phyloP scores from a whole-genome alignment of 1,140 invertebrate genomes.

The Platorchestia sp. region DNA sequence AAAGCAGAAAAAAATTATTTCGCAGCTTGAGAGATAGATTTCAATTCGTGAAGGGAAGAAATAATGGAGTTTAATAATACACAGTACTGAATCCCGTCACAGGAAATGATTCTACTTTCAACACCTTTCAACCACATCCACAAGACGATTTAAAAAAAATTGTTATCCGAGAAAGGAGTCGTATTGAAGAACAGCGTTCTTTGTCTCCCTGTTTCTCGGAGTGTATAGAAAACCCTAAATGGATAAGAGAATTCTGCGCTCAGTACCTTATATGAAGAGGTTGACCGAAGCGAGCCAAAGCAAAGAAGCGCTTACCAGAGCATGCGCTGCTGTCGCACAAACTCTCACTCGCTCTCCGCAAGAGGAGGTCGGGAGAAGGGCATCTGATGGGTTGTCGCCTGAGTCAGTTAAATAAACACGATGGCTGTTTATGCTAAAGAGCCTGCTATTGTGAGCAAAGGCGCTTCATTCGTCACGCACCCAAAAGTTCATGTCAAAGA shows the following conservation, averaged over 20 bases:
- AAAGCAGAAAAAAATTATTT: not conserved
- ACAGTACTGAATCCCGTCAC: not conserved
- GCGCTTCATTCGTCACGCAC: not conserved
- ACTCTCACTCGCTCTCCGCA: not conserved
- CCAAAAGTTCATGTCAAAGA: not conserved
- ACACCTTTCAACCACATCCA: not conserved
- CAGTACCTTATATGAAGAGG: not conserved
- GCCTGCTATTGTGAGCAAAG: not conserved
- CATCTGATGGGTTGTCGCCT: slow-evolving; percentile 8
- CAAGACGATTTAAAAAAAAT: no score
- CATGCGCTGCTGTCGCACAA: not conserved
- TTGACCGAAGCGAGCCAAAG: not conserved
- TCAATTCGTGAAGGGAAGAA: no score
- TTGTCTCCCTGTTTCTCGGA: not conserved
- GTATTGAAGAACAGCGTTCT: not conserved
- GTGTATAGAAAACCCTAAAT: not conserved
- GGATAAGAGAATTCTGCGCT: not conserved
- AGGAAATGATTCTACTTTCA: not conserved
- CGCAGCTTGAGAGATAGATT: not conserved
- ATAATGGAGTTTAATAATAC: no score
- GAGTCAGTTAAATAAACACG: slow-evolving; percentile 36
- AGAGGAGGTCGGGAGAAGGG: slow-evolving; percentile 21
- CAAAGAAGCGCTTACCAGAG: not conserved
- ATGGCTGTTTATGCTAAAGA: slow-evolving; percentile 27
- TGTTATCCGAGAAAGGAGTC: not conserved